phyloP scores from a whole-genome alignment of 2,888 invertebrate species.

The Agriopis aurantiaria region DNA sequence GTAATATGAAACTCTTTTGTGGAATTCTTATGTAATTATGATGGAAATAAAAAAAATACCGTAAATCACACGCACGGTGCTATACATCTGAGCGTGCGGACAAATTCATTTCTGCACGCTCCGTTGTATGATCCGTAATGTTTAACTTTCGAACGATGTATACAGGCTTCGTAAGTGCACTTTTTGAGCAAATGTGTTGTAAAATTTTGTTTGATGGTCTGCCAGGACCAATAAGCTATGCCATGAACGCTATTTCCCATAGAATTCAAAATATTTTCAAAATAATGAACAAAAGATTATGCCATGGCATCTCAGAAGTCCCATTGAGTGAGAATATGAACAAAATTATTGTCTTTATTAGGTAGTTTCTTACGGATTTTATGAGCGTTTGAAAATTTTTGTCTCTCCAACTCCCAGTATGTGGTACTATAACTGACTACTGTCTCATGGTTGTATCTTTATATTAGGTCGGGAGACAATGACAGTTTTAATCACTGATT shows the following conservation, averaged over 20 bases:
- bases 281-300: slow-evolving; percentile 31
- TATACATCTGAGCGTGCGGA: too few relatives aligned
- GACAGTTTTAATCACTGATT: slow-evolving; percentile 6
- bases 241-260: not conserved
- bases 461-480: slow-evolving; percentile 19
- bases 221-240: not conserved
- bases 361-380: slow-evolving; percentile 42
- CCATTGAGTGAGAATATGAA: slow-evolving; percentile 38
- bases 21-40: too few relatives aligned
- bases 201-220: too few relatives aligned
- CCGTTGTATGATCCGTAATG: too few relatives aligned
- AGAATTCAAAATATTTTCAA: slow-evolving; percentile 2
- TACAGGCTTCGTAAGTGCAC: too few relatives aligned
- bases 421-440: slow-evolving; percentile 42
- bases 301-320: slow-evolving; percentile 28
- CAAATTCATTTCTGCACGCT: too few relatives aligned
- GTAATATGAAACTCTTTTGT: too few relatives aligned
- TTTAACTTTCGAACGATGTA: too few relatives aligned
- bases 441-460: slow-evolving; percentile 35
- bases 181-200: too few relatives aligned
- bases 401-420: slow-evolving; percentile 47
- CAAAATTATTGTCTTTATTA: slow-evolving; percentile 43
- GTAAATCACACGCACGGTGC: too few relatives aligned
- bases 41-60: too few relatives aligned
- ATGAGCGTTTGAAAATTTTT: slow-evolving; percentile 48